Conservation (phyloP, 1,140 invertebrate species). For the Lasaia peninsularis region DNA sequence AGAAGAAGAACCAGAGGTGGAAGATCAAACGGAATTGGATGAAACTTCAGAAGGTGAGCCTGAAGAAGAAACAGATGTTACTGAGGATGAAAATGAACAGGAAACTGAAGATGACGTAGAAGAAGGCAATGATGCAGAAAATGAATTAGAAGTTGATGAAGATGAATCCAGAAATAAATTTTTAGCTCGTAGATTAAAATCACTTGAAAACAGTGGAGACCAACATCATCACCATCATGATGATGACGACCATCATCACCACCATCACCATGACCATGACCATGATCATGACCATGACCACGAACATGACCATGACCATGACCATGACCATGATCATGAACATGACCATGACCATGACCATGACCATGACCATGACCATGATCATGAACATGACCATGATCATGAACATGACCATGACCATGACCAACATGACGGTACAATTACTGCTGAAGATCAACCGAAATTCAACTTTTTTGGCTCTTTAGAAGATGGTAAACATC, state of each 20-base stretch:
- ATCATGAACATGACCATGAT: slow-evolving; percentile 14
- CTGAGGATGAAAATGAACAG: slow-evolving; percentile 22
- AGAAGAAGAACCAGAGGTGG: slow-evolving; percentile 21
- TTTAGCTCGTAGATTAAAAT: slow-evolving; percentile 5
- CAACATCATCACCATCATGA: slow-evolving; percentile 8
- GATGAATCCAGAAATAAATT: slow-evolving; percentile 15
- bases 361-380: slow-evolving; percentile 2
- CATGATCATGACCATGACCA: slow-evolving; percentile 4
- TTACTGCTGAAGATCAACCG: too few species aligned
- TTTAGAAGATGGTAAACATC: not conserved
- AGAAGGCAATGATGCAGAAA: slow-evolving; percentile 17
- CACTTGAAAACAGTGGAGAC: not conserved
- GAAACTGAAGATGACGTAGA: slow-evolving; percentile 13
- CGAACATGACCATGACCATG: not conserved
- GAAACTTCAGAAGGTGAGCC: slow-evolving; percentile 18
- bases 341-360: slow-evolving; percentile 11
- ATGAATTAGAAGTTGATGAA: slow-evolving; percentile 16
- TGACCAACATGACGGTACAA: not conserved
- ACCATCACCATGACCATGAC: not conserved
- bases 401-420: slow-evolving; percentile 15
- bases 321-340: slow-evolving; percentile 3
- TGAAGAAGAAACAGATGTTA: slow-evolving; percentile 8
- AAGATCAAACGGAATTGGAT: slow-evolving; percentile 19
- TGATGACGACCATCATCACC: not conserved
- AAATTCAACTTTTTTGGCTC: not conserved